phyloP scores from a whole-genome alignment of 1,140 invertebrate genomes.

The Drosophila erecta region DNA sequence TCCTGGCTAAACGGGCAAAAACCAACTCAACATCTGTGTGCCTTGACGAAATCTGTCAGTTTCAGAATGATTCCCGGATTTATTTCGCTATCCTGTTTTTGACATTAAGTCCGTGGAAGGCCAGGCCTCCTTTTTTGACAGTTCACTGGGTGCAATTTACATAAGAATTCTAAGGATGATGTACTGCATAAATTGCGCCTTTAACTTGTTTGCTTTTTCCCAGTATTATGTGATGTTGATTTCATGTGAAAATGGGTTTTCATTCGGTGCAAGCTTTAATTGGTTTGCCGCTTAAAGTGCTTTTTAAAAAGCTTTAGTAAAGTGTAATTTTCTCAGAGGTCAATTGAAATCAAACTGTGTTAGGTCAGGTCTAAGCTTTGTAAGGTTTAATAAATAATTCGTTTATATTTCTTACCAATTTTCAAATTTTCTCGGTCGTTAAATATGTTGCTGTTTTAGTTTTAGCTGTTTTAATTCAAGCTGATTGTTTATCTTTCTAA shows the following conservation, averaged over 20 bases:
- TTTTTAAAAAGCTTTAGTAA: conserved; percentile 1
- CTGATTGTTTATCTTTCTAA: neutral
- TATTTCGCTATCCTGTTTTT: conserved; percentile 13
- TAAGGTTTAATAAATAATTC: neutral
- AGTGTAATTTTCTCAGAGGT: neutral
- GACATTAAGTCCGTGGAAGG: conserved; percentile 12
- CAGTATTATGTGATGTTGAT: neutral
- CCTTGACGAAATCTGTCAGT: neutral
- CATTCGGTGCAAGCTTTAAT: neutral
- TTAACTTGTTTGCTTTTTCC: neutral
- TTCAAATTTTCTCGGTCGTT: neutral
- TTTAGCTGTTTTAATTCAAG: neutral
- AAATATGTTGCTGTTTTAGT: neutral
- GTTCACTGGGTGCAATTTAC: conserved; percentile 27
- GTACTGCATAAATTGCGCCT: neutral
- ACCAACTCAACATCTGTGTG: neutral
- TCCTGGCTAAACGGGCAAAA: neutral
- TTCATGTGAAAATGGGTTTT: neutral
- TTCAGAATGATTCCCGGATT: conserved; percentile 1
- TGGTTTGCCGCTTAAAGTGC: conserved; percentile 12
- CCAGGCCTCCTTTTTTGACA: conserved; percentile 20
- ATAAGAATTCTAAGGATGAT: conserved; percentile 8
- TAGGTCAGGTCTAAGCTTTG: conserved; percentile 34
- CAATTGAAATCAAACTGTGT: conserved; percentile 14
- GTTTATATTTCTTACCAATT: conserved; percentile 17